Percentiles rank a stretch among this genome's conserved stretches.
phyloP scores from a whole-genome alignment of 1,140 invertebrate species.

The Drosophila takahashii region DNA sequence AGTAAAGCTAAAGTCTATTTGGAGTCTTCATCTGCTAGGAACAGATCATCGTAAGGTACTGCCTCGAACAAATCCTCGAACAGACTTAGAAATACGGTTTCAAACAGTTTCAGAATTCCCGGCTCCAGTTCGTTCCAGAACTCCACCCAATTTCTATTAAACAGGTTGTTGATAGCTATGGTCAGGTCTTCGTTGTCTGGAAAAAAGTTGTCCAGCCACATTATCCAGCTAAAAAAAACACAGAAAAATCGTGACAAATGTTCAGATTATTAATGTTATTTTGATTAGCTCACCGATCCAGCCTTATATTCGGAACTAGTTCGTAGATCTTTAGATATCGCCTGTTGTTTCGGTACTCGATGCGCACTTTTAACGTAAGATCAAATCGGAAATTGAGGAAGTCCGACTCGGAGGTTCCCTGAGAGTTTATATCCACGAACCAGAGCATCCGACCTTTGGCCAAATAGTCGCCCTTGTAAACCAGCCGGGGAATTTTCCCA shows the following conservation, averaged over 20 bases:
- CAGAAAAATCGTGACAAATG: no score
- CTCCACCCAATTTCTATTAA: constrained; percentile 63
- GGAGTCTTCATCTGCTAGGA: constrained; percentile 28
- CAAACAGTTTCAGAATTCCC: constrained; percentile 45
- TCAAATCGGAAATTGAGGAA: constrained; percentile 59
- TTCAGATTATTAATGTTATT: not conserved
- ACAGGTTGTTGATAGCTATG: constrained; percentile 51
- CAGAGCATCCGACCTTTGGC: constrained; percentile 61
- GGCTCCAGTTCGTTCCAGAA: constrained; percentile 73
- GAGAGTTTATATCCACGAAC: constrained; percentile 52
- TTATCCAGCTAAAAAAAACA: constrained; percentile 45
- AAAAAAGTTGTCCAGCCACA: constrained; percentile 70
- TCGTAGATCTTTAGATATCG: constrained; percentile 64
- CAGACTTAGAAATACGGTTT: constrained; percentile 49
- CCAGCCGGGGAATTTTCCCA: constrained; percentile 51
- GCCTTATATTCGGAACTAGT: constrained; percentile 46
- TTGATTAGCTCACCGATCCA: constrained; percentile 48
- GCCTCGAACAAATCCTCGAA: constrained; percentile 59
- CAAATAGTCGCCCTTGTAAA: constrained; percentile 56
- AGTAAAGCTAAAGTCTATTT: not conserved
- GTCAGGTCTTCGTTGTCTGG: constrained; percentile 60
- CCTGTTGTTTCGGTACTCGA: constrained; percentile 66
- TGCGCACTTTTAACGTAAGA: constrained; percentile 49
- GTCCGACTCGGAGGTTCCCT: constrained; percentile 50
- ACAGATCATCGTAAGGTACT: constrained; percentile 64